Percentiles rank a stretch among this genome's conserved stretches.
phyloP scores from a whole-genome alignment of 2,888 invertebrate species.

The Stictocephala bisonia region DNA sequence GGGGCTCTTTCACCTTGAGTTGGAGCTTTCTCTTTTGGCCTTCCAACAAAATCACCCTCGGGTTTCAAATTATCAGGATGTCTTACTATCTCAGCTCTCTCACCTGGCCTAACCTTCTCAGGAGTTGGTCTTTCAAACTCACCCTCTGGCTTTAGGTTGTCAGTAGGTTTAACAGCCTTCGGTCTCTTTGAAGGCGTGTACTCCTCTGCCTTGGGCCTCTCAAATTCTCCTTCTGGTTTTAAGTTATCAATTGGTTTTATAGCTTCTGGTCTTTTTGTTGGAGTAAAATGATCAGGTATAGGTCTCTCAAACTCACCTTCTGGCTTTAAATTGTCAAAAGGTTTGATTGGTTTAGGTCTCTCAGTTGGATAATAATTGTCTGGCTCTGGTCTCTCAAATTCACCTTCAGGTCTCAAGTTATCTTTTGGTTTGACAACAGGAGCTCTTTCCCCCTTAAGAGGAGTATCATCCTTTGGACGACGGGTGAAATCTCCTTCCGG shows the following conservation, averaged over 20 bases:
- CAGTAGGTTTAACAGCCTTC: conserved; percentile 72
- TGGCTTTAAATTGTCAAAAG: conserved; percentile 61
- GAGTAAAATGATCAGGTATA: conserved; percentile 62
- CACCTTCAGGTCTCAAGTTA: conserved; percentile 69
- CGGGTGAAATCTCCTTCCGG: conserved; percentile 62
- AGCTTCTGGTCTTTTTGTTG: conserved; percentile 62
- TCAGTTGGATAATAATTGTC: conserved; percentile 68
- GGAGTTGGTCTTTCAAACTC: conserved; percentile 64
- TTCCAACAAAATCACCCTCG: conserved; percentile 59
- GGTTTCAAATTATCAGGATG: no score
- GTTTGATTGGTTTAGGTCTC: conserved; percentile 65
- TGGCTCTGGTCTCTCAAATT: conserved; percentile 68
- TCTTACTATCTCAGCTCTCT: conserved; percentile 60
- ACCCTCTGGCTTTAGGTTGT: conserved; percentile 66
- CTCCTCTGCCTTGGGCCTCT: conserved; percentile 63
- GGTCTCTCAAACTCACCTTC: conserved; percentile 66
- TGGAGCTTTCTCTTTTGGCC: conserved; percentile 61
- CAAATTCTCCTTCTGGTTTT: conserved; percentile 66
- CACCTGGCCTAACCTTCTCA: conserved; percentile 60
- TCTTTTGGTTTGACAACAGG: conserved; percentile 65
- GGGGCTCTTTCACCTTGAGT: conserved; percentile 63
- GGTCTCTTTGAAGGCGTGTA: conserved; percentile 69
- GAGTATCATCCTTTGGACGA: conserved; percentile 57
- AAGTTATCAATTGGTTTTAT: conserved; percentile 69
- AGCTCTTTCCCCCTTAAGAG: conserved; percentile 62